Percentiles rank a stretch among this genome's conserved stretches.
Evolutionary conservation across 2,797 vertebrate species (phyloP).

Genomic region (Taeniopygia guttata): DNA sequence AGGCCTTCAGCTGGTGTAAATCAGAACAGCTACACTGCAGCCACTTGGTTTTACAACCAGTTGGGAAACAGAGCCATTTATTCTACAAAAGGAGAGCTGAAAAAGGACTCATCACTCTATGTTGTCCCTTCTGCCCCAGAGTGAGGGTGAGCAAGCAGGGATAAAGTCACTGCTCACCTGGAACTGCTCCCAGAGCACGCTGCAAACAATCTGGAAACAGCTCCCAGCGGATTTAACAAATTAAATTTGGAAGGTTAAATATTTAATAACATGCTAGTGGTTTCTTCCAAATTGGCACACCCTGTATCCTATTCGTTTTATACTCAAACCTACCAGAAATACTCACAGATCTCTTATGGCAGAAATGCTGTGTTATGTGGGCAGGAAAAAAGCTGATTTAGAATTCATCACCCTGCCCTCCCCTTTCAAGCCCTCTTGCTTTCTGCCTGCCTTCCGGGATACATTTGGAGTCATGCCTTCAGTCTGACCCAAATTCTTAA

Average conservation of each 20-base stretch:
- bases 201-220: not conserved
- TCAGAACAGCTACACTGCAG: slow-evolving; percentile 10
- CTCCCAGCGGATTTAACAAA: not conserved
- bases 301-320: not conserved
- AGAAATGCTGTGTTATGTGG: not conserved
- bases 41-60: not conserved
- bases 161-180: not conserved
- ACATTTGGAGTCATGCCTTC: not conserved
- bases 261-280: not conserved
- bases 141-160: not conserved
- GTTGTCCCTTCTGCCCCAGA: not conserved
- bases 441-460: not conserved
- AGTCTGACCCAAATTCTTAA: not conserved
- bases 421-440: not conserved
- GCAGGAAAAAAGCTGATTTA: not conserved
- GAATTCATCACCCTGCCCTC: not conserved
- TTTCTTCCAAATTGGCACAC: not conserved
- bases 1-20: slow-evolving; percentile 28
- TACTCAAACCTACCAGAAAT: not conserved
- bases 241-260: slow-evolving; percentile 16
- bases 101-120: not conserved
- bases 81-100: not conserved
- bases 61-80: not conserved
- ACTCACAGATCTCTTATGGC: not conserved
- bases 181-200: not conserved